phyloP scores from a whole-genome alignment of 1,140 invertebrate species.

The Arion vulgaris region DNA sequence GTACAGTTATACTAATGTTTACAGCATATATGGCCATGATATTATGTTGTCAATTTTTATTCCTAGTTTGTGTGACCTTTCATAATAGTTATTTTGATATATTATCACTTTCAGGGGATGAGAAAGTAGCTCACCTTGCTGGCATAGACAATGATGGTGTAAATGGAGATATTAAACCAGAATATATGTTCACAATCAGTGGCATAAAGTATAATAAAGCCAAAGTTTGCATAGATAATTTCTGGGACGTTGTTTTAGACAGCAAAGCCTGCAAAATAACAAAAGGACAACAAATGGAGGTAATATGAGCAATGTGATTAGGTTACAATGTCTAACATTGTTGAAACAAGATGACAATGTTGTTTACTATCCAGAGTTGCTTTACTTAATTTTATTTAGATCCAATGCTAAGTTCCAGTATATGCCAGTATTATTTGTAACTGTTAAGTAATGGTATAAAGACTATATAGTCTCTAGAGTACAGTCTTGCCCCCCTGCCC shows the following conservation, averaged over 20 bases:
- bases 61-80: too few relatives aligned
- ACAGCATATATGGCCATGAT: too few relatives aligned
- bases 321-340: neutral
- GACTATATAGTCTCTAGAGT: too few relatives aligned
- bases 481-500: too few relatives aligned
- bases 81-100: too few relatives aligned
- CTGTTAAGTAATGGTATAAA: too few relatives aligned
- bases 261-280: conserved; percentile 49
- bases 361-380: neutral
- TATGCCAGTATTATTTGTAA: too few relatives aligned
- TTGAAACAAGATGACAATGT: too few relatives aligned
- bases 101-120: conserved; percentile 42
- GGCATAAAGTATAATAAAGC: conserved; percentile 51
- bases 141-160: conserved; percentile 53
- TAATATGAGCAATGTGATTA: neutral
- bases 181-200: conserved; percentile 46
- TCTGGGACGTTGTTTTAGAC: conserved; percentile 44
- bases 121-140: conserved; percentile 45
- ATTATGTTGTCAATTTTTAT: too few relatives aligned
- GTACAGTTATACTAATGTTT: too few relatives aligned
- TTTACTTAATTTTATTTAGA: neutral
- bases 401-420: neutral
- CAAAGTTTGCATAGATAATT: conserved; percentile 43
- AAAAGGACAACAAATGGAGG: conserved; percentile 47
- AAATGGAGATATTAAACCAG: conserved; percentile 42